These are phyloP conservation scores for Drosophila mulleri DNA, from an alignment of 2,888 invertebrate genomes.

Conservation along the genomic window DNA sequence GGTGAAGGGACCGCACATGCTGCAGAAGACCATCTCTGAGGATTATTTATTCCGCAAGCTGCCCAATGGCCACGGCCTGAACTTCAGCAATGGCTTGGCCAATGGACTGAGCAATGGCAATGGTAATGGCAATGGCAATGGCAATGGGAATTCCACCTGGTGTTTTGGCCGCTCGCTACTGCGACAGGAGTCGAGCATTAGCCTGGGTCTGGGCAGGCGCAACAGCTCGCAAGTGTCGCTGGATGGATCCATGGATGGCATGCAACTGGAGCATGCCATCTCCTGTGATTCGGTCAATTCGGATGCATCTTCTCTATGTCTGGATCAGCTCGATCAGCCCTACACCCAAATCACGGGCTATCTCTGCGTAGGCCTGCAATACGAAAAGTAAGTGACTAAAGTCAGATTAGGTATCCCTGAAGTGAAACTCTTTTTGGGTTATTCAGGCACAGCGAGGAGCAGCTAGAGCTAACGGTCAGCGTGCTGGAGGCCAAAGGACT, in stretches of 20 bases:
- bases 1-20: constrained; percentile 82
- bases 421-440: not conserved
- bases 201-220: constrained; percentile 78
- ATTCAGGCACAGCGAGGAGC: constrained; percentile 77
- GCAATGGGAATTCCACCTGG: constrained; percentile 76
- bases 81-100: constrained; percentile 22
- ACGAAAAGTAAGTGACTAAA: constrained; percentile 88
- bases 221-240: constrained; percentile 84
- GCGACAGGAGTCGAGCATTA: constrained; percentile 81
- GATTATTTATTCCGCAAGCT: constrained; percentile 83
- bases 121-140: constrained; percentile 35
- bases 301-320: constrained; percentile 89
- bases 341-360: constrained; percentile 90
- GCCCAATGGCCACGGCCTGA: constrained; percentile 45
- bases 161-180: constrained; percentile 81
- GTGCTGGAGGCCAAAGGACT: constrained; percentile 92
- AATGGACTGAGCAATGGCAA: constrained; percentile 30
- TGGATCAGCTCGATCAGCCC: constrained; percentile 89
- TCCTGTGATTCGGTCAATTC: constrained; percentile 93
- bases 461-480: constrained; percentile 86
- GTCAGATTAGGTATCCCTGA: too few relatives aligned
- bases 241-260: constrained; percentile 82
- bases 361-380: constrained; percentile 91
- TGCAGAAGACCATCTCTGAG: constrained; percentile 85
- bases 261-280: constrained; percentile 87